Evolutionary conservation across 2,113 vertebrate genomes (phyloP).

Genomic region (Tragelaphus strepsiceros): DNA sequence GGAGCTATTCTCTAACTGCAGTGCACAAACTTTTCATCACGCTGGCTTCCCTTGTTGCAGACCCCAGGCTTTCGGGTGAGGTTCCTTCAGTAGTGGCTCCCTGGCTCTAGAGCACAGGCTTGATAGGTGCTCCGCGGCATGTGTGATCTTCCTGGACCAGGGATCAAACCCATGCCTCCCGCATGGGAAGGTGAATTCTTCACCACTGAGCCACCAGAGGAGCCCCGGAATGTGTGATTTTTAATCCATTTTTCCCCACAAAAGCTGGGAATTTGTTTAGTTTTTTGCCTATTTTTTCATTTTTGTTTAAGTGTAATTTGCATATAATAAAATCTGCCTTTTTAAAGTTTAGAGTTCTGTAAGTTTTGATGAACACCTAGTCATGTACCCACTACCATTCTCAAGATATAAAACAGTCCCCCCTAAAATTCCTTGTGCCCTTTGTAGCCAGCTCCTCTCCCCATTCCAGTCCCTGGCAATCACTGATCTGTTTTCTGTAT

Average conservation of each 20-base stretch:
- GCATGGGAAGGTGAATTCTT: not conserved
- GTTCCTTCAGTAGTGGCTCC: not conserved
- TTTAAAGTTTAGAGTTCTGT: not conserved
- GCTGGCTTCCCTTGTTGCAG: not conserved
- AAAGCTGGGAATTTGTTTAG: not conserved
- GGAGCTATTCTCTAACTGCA: not conserved
- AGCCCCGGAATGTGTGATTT: not conserved
- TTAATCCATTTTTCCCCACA: not conserved
- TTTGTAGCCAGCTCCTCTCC: not conserved
- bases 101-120: not conserved
- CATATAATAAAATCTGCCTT: not conserved
- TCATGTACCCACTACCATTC: not conserved
- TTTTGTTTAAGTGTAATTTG: not conserved
- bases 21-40: accelerated
- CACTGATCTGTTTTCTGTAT: not conserved
- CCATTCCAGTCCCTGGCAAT: not conserved
- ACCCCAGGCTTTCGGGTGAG: not conserved
- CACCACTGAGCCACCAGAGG: not conserved
- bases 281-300: not conserved
- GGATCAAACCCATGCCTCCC: not conserved
- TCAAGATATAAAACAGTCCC: not conserved
- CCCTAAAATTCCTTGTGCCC: accelerated
- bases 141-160: not conserved
- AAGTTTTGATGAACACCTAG: not conserved
- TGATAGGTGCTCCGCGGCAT: not conserved